Conservation (phyloP, 2,113 vertebrate genomes). For the Albula glossodonta region DNA sequence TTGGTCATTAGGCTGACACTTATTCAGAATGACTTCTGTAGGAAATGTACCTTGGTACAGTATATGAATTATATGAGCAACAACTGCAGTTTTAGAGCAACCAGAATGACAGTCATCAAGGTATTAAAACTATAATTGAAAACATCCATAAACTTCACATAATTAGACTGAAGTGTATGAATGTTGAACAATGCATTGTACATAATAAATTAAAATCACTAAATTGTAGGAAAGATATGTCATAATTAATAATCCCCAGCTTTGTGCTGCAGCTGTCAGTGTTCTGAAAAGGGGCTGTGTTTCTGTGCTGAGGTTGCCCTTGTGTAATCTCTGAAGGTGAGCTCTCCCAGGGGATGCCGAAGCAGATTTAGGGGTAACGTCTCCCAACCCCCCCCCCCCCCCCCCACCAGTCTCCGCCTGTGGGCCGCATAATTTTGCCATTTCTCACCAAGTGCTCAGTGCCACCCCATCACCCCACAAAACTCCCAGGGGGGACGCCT, state of each 20-base stretch:
- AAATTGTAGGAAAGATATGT: neutral
- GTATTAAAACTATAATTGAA: too few species aligned
- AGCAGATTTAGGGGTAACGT: neutral
- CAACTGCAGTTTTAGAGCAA: too few species aligned
- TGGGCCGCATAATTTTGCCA: slow-evolving; percentile 52
- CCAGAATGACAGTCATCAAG: too few species aligned
- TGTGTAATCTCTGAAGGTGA: too few species aligned
- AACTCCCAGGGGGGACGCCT: slow-evolving; percentile 55
- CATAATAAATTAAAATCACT: neutral
- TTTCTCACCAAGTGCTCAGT: slow-evolving; percentile 48
- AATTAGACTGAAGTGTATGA: neutral
- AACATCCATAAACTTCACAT: neutral
- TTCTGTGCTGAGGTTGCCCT: neutral
- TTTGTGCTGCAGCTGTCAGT: neutral
- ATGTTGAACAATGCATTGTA: neutral
- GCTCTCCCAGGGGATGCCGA: neutral
- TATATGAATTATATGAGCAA: too few species aligned
- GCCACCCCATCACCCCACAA: too few species aligned
- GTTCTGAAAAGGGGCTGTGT: neutral
- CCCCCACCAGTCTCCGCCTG: slow-evolving; percentile 44
- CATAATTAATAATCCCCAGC: neutral
- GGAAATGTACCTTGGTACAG: too few species aligned
- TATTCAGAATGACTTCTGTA: too few species aligned
- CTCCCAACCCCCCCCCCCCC: slow-evolving; percentile 9
- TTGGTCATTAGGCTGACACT: too few species aligned